Evolutionary conservation across 1,140 invertebrate species (phyloP).

Genomic region (Trichoplusia ni): DNA sequence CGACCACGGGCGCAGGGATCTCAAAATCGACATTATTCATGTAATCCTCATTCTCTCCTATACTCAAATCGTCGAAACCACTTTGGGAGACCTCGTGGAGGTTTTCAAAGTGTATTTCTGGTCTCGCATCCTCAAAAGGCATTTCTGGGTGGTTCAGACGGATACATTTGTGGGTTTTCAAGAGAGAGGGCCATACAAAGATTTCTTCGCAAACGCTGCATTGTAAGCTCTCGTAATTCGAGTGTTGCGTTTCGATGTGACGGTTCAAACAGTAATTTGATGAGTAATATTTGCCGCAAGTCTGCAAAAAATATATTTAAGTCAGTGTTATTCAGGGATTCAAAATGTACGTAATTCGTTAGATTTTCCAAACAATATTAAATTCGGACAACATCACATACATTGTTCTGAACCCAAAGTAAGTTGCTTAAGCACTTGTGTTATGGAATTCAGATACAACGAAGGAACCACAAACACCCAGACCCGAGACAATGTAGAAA

Average conservation of each 20-base stretch:
- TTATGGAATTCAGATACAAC: too few relatives aligned
- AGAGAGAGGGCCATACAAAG: constrained; percentile 59
- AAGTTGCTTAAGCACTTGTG: too few relatives aligned
- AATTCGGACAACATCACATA: too few relatives aligned
- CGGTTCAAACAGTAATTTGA: constrained; percentile 55
- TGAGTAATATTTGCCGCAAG: constrained; percentile 59
- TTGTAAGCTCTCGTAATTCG: constrained; percentile 34
- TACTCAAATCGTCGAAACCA: constrained; percentile 49
- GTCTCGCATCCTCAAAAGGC: constrained; percentile 57
- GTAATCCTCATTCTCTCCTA: constrained; percentile 49
- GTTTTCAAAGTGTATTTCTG: constrained; percentile 61
- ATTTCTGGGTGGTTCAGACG: constrained; percentile 53
- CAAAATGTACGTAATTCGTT: neutral
- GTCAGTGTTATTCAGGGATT: neutral
- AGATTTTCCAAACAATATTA: neutral
- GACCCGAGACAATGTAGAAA: too few relatives aligned
- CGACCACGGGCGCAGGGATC: constrained; percentile 60
- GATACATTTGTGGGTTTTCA: constrained; percentile 59
- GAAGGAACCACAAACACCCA: too few relatives aligned
- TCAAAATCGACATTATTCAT: constrained; percentile 61
- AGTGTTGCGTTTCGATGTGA: constrained; percentile 50
- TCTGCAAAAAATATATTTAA: constrained; percentile 45
- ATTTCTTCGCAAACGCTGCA: constrained; percentile 62
- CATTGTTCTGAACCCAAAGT: too few relatives aligned
- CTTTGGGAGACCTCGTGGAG: constrained; percentile 33